These are phyloP conservation scores for Engystomops pustulosus DNA, from an alignment of 2,113 vertebrate species.

Conservation along the genomic window DNA sequence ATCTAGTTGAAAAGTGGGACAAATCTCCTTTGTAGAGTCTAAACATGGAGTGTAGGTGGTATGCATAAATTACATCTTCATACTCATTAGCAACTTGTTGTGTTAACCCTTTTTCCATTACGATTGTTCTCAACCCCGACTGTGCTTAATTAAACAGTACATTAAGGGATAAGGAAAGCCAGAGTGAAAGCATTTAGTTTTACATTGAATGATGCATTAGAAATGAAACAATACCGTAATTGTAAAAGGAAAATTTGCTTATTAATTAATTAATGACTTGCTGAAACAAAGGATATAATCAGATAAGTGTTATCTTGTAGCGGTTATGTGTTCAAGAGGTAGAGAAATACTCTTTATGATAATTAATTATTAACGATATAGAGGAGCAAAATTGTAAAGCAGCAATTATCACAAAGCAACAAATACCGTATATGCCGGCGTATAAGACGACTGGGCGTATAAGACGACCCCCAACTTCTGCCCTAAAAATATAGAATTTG, in stretches of 20 bases:
- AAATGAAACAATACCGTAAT: background rate
- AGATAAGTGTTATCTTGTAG: background rate
- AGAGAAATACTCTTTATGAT: background rate
- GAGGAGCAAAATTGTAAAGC: background rate
- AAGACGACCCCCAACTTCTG: too few relatives aligned
- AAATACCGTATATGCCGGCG: too few relatives aligned
- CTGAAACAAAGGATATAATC: background rate
- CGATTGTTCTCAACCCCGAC: background rate
- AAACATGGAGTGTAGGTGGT: background rate
- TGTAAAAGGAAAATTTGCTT: background rate
- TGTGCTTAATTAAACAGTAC: background rate
- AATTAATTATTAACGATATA: background rate
- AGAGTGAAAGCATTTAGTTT: background rate
- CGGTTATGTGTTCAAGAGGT: background rate
- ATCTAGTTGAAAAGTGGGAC: slow-evolving; percentile 32
- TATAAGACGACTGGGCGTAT: too few relatives aligned
- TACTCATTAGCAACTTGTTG: slow-evolving; percentile 27
- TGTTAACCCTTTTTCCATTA: background rate
- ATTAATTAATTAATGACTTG: background rate
- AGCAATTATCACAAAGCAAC: background rate
- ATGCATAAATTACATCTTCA: slow-evolving; percentile 1
- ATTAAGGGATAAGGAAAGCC: background rate
- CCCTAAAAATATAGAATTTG: too few relatives aligned
- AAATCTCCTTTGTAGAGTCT: slow-evolving; percentile 14
- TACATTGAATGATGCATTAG: background rate